Evolutionary conservation across 2,888 invertebrate species (phyloP), one percentile per base, ranked within the genome.

Genomic region (Eupeodes luniger): DNA sequence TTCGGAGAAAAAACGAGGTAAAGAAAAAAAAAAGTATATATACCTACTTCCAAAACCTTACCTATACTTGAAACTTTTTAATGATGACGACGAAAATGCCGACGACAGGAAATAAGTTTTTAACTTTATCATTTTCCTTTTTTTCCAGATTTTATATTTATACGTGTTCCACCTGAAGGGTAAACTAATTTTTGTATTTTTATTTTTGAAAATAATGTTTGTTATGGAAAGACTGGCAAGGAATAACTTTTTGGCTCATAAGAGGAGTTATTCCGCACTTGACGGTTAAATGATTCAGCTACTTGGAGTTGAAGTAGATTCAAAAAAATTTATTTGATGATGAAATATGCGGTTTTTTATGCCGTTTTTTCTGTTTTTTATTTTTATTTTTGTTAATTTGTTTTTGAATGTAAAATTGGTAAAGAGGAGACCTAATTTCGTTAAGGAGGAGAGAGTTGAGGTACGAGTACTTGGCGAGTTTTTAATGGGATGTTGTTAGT

Each of bases 1-100:
- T 55, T 69, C 10, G n/a, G 55, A n/a, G 47, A 34, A 14, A 62
- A 19, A 19, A 19, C 19, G 64, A 51, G 67, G 12, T 19, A 49
- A 27, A n/a, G 51, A 14, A 11, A 67, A 51, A 61, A 47, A 14
- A 49, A 16, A 11, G 16, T 55, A 5, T 7, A 36, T 36, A 47
- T 11, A 6, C 11, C 47, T 27, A 55, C 19, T 19, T 34, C 40
- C 49, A n/a, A 6, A 36, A 6, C 36, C 36, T 36, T 34, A 49
- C 49, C 19, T 69, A 72, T 69, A 85, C 88, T 88, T 75, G 81
- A 88, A 88, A 88, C 88, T 88, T 88, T 88, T 88, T 88, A 88
- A 88, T 85, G 88, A 88, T 84, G 88, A 76, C 85, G 88, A 78
- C 84, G 66, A 19, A 27, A 70, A 49, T 44, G 79, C 55, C 44